Evolutionary conservation across 2,888 invertebrate species (phyloP), one percentile per base, ranked within the genome.

Genomic region (Shargacucullia verbasci): DNA sequence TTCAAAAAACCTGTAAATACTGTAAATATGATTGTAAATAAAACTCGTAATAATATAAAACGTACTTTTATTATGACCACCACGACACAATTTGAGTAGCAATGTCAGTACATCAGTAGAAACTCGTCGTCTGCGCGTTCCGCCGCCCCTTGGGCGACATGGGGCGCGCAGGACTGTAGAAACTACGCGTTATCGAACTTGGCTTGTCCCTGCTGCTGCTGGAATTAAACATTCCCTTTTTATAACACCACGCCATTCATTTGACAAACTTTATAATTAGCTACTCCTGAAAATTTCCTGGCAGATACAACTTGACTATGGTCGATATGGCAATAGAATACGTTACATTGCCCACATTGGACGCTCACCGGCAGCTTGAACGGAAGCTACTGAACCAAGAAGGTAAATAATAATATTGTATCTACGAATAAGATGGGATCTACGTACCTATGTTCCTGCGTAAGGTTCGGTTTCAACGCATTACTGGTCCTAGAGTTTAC

Each of bases 101-200:
- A 3, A 20, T 20, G 20, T 39, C 12, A 37, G 27, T 6, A 27
- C 9, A 9, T 78, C 53, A 83, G 45, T 77, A 80, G 48, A 76
- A 83, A 41, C 59, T 70, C 0, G 73, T 67, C 1, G 76, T 54
- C 39, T 78, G 77, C 4, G 73, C 56, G 14, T 68, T 82, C 34
- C 83, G 76, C 20, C 84, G 70, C 0, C 84, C 83, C 46, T 83
- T 89, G 0, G 89, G 88, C 2, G 89, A 90, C 37, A 77, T 44
- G 0, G 88, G 87, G 2, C 89, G 82, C 31, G 67, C 45, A 7
- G 74, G 65, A 9, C 56, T 59, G 64, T 59, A 65, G 53, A 77
- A 77, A 47, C 57, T 75, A 39, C 76, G 79, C 0, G 77, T 35
- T 0, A 73, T n/a, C 0, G 63, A 14, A 10, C 59, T 31, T 2